phyloP scores from a whole-genome alignment of 1,140 invertebrate species.

The Halotydeus destructor region DNA sequence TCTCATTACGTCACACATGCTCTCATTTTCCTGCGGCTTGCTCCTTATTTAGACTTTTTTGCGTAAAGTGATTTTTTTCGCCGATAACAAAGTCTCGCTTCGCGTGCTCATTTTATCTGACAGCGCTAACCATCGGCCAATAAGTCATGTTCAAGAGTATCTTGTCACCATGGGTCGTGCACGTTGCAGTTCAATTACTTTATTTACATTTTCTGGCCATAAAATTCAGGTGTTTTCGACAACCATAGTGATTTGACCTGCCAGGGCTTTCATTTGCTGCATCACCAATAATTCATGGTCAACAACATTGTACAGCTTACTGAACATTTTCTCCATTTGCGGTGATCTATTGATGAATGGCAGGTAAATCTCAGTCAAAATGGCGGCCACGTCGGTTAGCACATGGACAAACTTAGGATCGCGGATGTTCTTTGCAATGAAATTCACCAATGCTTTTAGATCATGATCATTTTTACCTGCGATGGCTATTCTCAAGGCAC shows the following conservation, averaged over 20 bases:
- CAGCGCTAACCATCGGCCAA: too few relatives aligned
- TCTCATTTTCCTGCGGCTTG: too few relatives aligned
- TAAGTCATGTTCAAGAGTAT: too few relatives aligned
- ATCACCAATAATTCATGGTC: constrained; percentile 3
- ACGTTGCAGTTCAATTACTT: too few relatives aligned
- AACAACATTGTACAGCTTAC: not conserved
- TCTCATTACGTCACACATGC: too few relatives aligned
- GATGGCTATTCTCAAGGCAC: constrained; percentile 33
- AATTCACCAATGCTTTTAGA: constrained; percentile 42
- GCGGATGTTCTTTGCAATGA: constrained; percentile 50
- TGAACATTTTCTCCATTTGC: constrained; percentile 3
- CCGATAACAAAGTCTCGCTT: too few relatives aligned
- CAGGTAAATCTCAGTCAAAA: constrained; percentile 20
- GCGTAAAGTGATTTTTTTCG: too few relatives aligned
- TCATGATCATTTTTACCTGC: constrained; percentile 40
- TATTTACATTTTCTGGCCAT: too few relatives aligned
- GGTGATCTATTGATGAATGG: not conserved
- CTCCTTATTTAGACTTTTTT: too few relatives aligned
- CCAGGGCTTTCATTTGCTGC: constrained; percentile 6
- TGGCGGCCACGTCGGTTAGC: constrained; percentile 43
- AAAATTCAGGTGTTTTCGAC: too few relatives aligned
- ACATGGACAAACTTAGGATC: constrained; percentile 46
- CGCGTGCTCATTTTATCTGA: too few relatives aligned
- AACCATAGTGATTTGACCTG: constrained; percentile 8
- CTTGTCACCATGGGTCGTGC: too few relatives aligned